A percentile compares a stretch with the other conserved stretches of the same genome.
Conservation (phyloP, 2,113 vertebrate genomes). For the rat (Rattus norvegicus) region DNA sequence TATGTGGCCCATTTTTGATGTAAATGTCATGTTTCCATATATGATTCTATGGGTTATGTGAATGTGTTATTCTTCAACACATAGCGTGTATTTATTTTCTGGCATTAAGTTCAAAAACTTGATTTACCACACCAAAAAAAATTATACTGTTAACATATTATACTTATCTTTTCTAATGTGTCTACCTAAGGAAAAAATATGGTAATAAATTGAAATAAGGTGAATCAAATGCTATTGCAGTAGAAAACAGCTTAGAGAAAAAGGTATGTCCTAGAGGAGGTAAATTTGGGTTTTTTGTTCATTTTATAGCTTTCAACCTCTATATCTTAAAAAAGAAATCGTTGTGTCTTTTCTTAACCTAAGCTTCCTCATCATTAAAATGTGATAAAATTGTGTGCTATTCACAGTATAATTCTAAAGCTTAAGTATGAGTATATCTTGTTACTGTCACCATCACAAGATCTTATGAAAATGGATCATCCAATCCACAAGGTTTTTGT, state of each 20-base stretch:
- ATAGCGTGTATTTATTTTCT: neutral
- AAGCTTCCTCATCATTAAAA: neutral
- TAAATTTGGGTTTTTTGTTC: neutral
- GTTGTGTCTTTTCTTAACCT: neutral
- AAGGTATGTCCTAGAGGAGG: accelerated
- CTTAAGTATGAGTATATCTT: neutral
- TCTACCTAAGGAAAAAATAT: neutral
- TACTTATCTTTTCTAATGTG: neutral
- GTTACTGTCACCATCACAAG: neutral
- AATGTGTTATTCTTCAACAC: neutral
- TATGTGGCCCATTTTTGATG: neutral
- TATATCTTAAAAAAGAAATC: neutral
- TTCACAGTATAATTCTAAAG: neutral
- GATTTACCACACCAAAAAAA: neutral
- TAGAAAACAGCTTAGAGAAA: neutral
- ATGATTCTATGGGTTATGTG: neutral
- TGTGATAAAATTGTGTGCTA: neutral
- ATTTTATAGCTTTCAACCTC: neutral
- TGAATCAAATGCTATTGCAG: neutral
- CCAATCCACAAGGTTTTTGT: neutral
- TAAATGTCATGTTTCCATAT: neutral
- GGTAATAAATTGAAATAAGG: neutral
- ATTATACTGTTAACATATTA: neutral
- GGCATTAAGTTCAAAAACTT: neutral
- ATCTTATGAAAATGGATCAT: neutral